phyloP scores from a whole-genome alignment of 2,797 vertebrate species.

The Semotilus atromaculatus region DNA sequence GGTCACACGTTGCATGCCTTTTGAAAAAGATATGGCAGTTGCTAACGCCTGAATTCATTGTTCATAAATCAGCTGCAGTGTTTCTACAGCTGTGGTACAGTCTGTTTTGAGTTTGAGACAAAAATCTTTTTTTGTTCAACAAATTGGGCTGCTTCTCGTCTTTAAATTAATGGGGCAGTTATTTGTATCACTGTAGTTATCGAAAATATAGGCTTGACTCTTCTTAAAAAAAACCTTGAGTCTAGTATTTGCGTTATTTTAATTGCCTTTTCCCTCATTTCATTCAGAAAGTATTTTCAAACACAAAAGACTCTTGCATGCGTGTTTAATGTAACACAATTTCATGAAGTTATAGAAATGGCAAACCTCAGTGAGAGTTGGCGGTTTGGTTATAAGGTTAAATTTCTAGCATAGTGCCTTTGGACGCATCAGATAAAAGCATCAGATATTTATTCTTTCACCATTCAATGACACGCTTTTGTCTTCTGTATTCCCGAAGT shows the following conservation, averaged over 20 bases:
- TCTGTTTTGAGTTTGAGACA: not conserved
- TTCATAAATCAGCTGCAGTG: conserved; percentile 41
- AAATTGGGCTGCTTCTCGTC: not conserved
- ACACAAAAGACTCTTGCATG: not conserved
- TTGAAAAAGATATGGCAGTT: conserved; percentile 32
- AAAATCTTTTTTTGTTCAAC: not conserved
- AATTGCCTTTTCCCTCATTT: not conserved
- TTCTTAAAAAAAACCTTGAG: not conserved
- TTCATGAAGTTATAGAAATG: not conserved
- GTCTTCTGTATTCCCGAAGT: not conserved
- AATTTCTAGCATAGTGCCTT: conserved; percentile 44
- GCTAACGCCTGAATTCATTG: conserved; percentile 41
- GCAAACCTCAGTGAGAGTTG: not conserved
- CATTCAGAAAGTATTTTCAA: not conserved
- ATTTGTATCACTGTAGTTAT: not conserved
- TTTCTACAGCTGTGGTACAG: conserved; percentile 38
- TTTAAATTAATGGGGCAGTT: not conserved
- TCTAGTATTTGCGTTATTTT: not conserved
- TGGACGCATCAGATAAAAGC: not conserved
- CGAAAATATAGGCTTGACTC: not conserved
- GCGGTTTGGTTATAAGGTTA: not conserved
- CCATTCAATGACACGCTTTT: conserved; percentile 15
- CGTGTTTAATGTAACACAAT: not conserved
- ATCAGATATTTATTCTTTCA: conserved; percentile 34
- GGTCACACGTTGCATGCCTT: conserved; percentile 12